Evolutionary conservation across 2,797 vertebrate genomes (phyloP).

Genomic region (Anniella stebbinsi): DNA sequence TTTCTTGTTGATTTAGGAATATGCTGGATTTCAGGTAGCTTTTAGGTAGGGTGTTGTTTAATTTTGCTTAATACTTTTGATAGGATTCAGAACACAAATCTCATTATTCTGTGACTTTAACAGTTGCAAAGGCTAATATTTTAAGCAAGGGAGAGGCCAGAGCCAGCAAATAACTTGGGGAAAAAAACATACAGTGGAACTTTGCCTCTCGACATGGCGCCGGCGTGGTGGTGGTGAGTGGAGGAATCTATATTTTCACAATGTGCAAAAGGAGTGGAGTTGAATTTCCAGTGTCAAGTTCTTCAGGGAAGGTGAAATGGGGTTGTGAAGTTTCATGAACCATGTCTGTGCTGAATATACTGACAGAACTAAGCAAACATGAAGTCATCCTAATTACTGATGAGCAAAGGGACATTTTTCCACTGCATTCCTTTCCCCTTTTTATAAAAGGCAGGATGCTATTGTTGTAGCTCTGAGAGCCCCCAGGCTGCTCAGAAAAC

Average conservation of each 20-base stretch:
- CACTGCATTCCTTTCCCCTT: slow-evolving; percentile 19
- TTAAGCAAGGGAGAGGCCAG: not conserved
- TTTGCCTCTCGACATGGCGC: not conserved
- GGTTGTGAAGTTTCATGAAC: slow-evolving; percentile 37
- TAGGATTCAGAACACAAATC: not conserved
- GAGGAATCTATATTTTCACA: slow-evolving; percentile 43
- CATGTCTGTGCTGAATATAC: not conserved
- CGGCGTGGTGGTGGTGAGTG: not conserved
- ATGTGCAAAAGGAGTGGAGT: slow-evolving; percentile 35
- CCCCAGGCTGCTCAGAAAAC: slow-evolving; percentile 80
- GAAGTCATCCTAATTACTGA: slow-evolving; percentile 67
- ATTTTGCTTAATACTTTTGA: not conserved
- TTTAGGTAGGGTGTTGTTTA: not conserved
- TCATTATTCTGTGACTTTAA: not conserved
- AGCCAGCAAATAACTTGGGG: slow-evolving; percentile 27
- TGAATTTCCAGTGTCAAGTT: slow-evolving; percentile 28
- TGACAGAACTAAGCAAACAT: slow-evolving; percentile 50
- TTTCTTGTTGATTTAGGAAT: not conserved
- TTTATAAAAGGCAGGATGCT: slow-evolving; percentile 59
- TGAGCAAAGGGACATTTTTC: slow-evolving; percentile 68
- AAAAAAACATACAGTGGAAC: not conserved
- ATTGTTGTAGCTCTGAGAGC: slow-evolving; percentile 80
- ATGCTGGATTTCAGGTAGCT: not conserved
- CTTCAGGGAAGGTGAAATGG: slow-evolving; percentile 33
- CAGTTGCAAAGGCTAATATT: not conserved